Percentiles rank a stretch among this genome's conserved stretches.
phyloP scores from a whole-genome alignment of 2,113 vertebrate genomes.

The Pontoporia blainvillei region DNA sequence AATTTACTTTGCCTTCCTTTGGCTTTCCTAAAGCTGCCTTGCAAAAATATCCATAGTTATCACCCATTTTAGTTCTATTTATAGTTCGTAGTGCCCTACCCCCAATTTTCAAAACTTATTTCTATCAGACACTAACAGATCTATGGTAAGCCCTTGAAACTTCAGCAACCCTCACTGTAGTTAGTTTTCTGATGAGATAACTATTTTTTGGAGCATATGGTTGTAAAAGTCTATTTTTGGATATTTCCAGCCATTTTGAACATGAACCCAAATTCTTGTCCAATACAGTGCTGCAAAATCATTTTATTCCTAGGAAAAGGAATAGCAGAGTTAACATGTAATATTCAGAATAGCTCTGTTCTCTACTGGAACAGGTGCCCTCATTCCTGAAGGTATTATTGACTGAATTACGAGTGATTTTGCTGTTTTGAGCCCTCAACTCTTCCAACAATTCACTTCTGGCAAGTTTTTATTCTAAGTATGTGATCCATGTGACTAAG shows the following conservation, averaged over 20 bases:
- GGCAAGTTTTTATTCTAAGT: background rate
- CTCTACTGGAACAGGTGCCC: background rate
- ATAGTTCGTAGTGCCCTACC: background rate
- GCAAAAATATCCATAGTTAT: background rate
- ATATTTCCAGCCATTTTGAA: background rate
- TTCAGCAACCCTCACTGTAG: background rate
- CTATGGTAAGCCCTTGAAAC: background rate
- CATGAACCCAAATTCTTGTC: background rate
- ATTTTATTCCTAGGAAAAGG: background rate
- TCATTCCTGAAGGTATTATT: background rate
- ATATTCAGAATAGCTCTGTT: background rate
- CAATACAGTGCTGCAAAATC: background rate
- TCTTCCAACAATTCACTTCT: background rate
- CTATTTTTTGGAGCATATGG: background rate
- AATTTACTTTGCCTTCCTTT: background rate
- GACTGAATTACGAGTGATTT: background rate
- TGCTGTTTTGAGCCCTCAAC: background rate
- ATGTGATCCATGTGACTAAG: background rate
- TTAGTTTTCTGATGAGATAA: background rate
- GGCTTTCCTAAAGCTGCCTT: constrained; percentile 5
- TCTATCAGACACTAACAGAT: background rate
- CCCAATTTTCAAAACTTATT: background rate
- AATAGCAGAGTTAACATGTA: background rate
- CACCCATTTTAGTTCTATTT: background rate
- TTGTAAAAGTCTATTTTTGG: background rate